Evolutionary conservation across 2,797 vertebrate species (phyloP).

Genomic region (Spheniscus humboldti): DNA sequence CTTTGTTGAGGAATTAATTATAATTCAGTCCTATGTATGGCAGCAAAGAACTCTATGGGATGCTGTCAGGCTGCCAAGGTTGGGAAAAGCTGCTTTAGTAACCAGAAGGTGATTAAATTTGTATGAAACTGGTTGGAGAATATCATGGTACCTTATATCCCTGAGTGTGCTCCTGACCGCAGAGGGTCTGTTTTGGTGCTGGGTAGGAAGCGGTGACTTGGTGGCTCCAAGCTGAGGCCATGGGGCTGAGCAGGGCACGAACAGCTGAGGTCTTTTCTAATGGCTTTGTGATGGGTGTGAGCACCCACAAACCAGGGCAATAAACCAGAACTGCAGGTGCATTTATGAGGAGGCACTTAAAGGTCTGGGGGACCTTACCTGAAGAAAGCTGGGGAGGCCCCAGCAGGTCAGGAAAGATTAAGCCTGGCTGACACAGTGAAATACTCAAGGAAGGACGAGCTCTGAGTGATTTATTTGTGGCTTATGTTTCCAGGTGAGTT

Average conservation of each 20-base stretch:
- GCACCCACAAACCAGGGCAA: rapidly evolving
- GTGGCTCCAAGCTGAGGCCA: not conserved
- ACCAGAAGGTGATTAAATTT: not conserved
- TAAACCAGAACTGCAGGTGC: not conserved
- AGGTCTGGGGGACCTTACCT: not conserved
- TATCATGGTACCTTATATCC: rapidly evolving
- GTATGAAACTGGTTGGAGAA: not conserved
- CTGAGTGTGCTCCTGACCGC: not conserved
- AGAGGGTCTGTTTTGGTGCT: not conserved
- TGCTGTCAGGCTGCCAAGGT: not conserved
- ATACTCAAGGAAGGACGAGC: not conserved
- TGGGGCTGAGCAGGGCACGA: not conserved
- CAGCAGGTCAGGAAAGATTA: rapidly evolving
- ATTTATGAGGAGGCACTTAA: not conserved
- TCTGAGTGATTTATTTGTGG: not conserved
- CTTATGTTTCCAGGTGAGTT: not conserved
- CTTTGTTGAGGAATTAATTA: not conserved
- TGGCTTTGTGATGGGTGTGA: not conserved
- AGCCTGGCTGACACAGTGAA: not conserved
- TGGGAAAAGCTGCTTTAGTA: not conserved
- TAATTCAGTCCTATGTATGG: not conserved
- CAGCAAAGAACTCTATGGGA: not conserved
- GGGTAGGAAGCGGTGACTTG: rapidly evolving
- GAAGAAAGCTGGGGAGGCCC: not conserved
- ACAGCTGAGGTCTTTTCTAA: not conserved